phyloP scores from a whole-genome alignment of 2,797 vertebrate genomes.

The Moxostoma hubbsi region DNA sequence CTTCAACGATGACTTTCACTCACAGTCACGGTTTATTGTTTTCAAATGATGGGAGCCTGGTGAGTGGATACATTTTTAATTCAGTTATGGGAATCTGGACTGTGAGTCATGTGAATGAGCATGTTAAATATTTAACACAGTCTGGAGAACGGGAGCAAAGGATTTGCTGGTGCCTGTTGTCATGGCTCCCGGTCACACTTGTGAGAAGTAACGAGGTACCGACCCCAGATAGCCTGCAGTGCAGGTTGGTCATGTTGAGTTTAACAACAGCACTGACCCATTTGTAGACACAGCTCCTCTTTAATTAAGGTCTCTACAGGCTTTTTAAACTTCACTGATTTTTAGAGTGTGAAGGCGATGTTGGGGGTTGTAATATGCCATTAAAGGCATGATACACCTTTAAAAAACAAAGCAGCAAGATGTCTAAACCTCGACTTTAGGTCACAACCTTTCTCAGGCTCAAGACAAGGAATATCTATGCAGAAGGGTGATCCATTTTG shows the following conservation, averaged over 20 bases:
- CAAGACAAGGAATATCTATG: conserved; percentile 5
- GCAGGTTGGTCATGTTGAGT: conserved; percentile 33
- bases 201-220: conserved; percentile 31
- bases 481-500: not conserved
- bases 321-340: conserved; percentile 47
- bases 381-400: conserved; percentile 43
- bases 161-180: conserved; percentile 35
- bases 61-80: conserved; percentile 17
- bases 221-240: conserved; percentile 47
- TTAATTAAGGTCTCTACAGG: conserved; percentile 55
- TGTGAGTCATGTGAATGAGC: conserved; percentile 28
- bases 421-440: not conserved
- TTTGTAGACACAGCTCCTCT: conserved; percentile 36
- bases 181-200: conserved; percentile 34
- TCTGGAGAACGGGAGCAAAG: conserved; percentile 3
- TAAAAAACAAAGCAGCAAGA: conserved; percentile 35
- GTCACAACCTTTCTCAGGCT: conserved; percentile 23
- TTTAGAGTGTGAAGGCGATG: conserved; percentile 10
- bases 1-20: not conserved
- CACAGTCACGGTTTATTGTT: not conserved
- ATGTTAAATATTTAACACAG: conserved; percentile 50
- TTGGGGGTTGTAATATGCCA: conserved; percentile 38
- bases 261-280: conserved; percentile 37
- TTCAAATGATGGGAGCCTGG: not conserved
- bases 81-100: conserved; percentile 19